Evolutionary conservation across 2,888 invertebrate genomes (phyloP).

Genomic region (Leptogaster cylindrica): DNA sequence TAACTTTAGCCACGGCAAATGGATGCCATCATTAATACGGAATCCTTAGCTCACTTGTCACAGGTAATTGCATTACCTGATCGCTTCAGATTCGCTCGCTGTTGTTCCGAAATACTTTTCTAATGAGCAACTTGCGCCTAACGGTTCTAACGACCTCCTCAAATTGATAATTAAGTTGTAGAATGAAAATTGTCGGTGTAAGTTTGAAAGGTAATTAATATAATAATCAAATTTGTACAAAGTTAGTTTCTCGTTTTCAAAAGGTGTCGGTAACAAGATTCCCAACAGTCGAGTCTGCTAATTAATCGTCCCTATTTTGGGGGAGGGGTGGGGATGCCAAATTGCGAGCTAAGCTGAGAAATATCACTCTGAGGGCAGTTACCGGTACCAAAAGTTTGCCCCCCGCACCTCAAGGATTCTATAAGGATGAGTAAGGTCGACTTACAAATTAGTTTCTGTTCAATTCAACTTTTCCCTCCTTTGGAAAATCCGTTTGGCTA

Average conservation of each 20-base stretch:
- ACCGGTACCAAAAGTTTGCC: too few relatives aligned
- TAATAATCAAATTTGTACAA: slow-evolving; percentile 37
- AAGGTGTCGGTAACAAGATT: slow-evolving; percentile 45
- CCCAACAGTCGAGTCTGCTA: slow-evolving; percentile 28
- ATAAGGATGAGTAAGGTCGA: slow-evolving; percentile 30
- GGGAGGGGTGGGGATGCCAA: too few relatives aligned
- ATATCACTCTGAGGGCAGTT: too few relatives aligned
- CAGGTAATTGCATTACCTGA: slow-evolving; percentile 31
- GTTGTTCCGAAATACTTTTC: slow-evolving; percentile 26
- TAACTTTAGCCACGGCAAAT: too few relatives aligned
- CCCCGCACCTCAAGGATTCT: background rate
- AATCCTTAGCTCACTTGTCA: background rate
- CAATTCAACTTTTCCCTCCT: slow-evolving; percentile 42
- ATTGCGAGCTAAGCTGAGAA: slow-evolving; percentile 6
- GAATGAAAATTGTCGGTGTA: slow-evolving; percentile 27
- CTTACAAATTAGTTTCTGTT: slow-evolving; percentile 46
- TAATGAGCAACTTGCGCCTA: slow-evolving; percentile 12
- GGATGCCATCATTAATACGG: background rate
- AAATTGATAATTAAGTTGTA: slow-evolving; percentile 41
- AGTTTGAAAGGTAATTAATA: slow-evolving; percentile 40
- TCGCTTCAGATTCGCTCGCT: slow-evolving; percentile 31
- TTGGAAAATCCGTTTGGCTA: slow-evolving; percentile 20
- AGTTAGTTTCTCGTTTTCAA: slow-evolving; percentile 40
- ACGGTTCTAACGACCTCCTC: slow-evolving; percentile 3
- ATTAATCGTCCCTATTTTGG: slow-evolving; percentile 45